Percentiles rank a stretch among this genome's conserved stretches.
Conservation (phyloP, 2,888 invertebrate genomes). For the Acanthopleura granulata region DNA sequence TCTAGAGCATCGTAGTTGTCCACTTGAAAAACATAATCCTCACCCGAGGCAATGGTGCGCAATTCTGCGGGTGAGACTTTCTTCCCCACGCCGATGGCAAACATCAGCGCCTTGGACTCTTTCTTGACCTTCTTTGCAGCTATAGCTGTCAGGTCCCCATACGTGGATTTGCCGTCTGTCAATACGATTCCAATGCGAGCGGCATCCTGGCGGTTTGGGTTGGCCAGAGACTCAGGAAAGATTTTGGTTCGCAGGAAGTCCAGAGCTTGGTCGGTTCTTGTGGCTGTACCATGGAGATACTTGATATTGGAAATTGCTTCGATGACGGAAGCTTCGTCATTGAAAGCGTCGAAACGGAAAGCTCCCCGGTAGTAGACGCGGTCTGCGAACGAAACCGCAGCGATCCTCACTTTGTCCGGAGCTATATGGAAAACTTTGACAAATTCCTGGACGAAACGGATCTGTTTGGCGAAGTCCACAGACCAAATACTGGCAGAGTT, state of each 20-base stretch:
- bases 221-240: background rate
- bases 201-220: slow-evolving; percentile 20
- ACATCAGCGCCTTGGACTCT: slow-evolving; percentile 29
- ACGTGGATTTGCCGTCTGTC: slow-evolving; percentile 33
- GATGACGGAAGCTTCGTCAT: slow-evolving; percentile 22
- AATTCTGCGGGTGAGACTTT: slow-evolving; percentile 43
- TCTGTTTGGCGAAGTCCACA: background rate
- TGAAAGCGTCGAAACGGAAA: slow-evolving; percentile 30
- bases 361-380: slow-evolving; percentile 27
- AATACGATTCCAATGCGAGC: slow-evolving; percentile 35
- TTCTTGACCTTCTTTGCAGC: slow-evolving; percentile 24
- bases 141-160: slow-evolving; percentile 24
- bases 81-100: slow-evolving; percentile 54
- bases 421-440: background rate
- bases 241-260: slow-evolving; percentile 27
- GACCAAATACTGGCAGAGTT: slow-evolving; percentile 15
- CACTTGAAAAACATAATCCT: slow-evolving; percentile 57
- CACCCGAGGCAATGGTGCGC: slow-evolving; percentile 53
- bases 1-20: slow-evolving; percentile 49
- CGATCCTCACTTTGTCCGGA: slow-evolving; percentile 28
- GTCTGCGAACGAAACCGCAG: slow-evolving; percentile 32
- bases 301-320: slow-evolving; percentile 22
- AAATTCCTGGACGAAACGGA: background rate
- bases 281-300: slow-evolving; percentile 23
- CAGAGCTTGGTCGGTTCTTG: slow-evolving; percentile 29